Base-by-base conservation (phyloP, 2,888 invertebrate genomes). In the Agriotes lineatus region DNA sequence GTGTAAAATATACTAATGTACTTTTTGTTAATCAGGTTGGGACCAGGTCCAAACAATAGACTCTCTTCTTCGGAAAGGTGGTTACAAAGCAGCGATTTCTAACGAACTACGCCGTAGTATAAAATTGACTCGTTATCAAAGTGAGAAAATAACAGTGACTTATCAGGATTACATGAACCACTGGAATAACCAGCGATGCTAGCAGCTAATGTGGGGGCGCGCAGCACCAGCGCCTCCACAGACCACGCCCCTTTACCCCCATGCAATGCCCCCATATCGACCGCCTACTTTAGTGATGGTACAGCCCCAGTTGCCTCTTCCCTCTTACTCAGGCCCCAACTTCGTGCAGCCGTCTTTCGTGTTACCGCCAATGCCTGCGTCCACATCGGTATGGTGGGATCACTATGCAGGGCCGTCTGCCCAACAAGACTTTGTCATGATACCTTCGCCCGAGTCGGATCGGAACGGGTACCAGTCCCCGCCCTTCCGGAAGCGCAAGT, bases 21-120 rank as follows among this genome's bases (percentile, higher is more conserved):
- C 30, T 54, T 61, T 56, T 48, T 71, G 10, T 62, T 61, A 54
- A 86, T 18, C 85, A 98, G 98, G 98, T 79, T 99, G 99, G 99
- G 96, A 99, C 89, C 96, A 96, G 86, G 90, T 95, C 75, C 97
- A 99, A 86, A 99, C 99, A 19, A 97, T 99, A 81, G 99, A 99
- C 86, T 97, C 98, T 39, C 87, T 99, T 71, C 89, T 99, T 73
- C 91, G 97, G 76, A 99, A 99, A 86, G 99, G 98, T 74, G 99
- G 99, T 52, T 98, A 92, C 86, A 96, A 96, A 83, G 95, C 96
- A 22, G 85, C 89, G 61, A 96, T 97, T 72, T 95, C 95, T n/a
- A 90, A 91, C 20, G 96, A 96, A 63, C 87, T 94, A 80, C 90
- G 97, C 65, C 91, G 94, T 79, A 92, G 93, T 82, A 94, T 99